Base-by-base conservation (phyloP, 1,140 invertebrate species). In the Drosophila tsacasi region DNA sequence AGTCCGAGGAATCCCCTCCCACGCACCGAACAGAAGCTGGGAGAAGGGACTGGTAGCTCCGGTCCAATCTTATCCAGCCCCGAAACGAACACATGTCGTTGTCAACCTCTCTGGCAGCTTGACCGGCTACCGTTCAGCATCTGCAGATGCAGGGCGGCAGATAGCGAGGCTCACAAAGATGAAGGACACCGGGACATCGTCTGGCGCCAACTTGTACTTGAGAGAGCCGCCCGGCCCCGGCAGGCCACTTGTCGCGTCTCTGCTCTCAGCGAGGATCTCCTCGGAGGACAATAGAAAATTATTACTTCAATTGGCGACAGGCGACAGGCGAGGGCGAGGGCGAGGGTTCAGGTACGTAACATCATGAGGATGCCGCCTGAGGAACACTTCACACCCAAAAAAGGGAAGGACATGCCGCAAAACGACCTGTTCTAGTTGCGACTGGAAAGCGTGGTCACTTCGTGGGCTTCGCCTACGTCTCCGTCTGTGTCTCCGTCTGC, bases 271-370 rank as follows among this genome's bases (percentile, higher is more conserved):
- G 19, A 55, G 52, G 2, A 23, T 37, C 30, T 23, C 13, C 32
- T 23, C 10, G 50, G 57, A 46, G 49, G 63, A 76, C 84, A 89
- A 89, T 81, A 84, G 69, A 89, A 75, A 81, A 89, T 90, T 89
- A 89, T 90, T 89, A 76, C 85, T 89, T 84, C 81, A 89, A 89
- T 90, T 89, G 85, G 85, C 84, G 81, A 89, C 80, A 86, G 85
- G 85, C 84, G 81, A 89, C 80, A 86, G 58, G 37, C 61, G 67
- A 39, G 13, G 37, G 35, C 35, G 5, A 37, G 35, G 13, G 37
- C 37, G 37, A 83, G 49, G 19, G 46, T 10, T 44, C 64, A 68
- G 72, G 74, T 58, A 58, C 60, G 50, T 23, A 58, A 69, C 76
- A 49, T 49, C 47, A 49, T 71, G 40, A 80, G 42, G 44, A 62